phyloP scores from a whole-genome alignment of 2,888 invertebrate genomes.

The Phragmatobia fuliginosa region DNA sequence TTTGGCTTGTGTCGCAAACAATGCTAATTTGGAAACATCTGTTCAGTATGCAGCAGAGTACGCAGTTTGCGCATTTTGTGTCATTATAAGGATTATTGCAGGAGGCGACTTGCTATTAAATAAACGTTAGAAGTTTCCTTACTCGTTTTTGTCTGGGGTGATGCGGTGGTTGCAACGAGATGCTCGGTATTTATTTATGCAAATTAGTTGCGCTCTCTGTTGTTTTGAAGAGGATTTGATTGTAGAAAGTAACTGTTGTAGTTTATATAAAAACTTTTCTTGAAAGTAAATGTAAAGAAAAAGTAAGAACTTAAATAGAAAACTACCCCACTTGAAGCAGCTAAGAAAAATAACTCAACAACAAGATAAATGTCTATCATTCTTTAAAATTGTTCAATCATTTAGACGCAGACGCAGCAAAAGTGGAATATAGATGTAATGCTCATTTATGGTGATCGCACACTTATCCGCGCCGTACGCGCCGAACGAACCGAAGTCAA shows the following conservation, averaged over 20 bases:
- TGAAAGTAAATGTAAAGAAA: neutral
- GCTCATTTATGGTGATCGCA: too few relatives aligned
- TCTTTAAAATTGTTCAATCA: too few relatives aligned
- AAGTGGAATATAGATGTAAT: too few relatives aligned
- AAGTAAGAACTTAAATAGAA: too few relatives aligned
- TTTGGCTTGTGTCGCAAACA: constrained; percentile 71
- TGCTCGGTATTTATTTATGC: constrained; percentile 41
- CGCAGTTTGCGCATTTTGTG: constrained; percentile 46
- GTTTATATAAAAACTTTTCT: neutral
- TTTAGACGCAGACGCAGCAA: too few relatives aligned
- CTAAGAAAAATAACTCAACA: too few relatives aligned
- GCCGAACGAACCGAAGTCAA: too few relatives aligned
- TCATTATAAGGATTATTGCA: constrained; percentile 80
- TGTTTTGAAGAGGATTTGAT: constrained; percentile 39
- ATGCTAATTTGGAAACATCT: constrained; percentile 78
- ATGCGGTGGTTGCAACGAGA: constrained; percentile 37
- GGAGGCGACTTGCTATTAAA: constrained; percentile 76
- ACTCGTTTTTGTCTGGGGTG: constrained; percentile 68
- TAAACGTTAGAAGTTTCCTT: constrained; percentile 74
- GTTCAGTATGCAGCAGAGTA: constrained; percentile 74
- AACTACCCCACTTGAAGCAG: too few relatives aligned
- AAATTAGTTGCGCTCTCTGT: constrained; percentile 41
- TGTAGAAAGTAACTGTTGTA: constrained; percentile 6
- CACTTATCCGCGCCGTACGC: too few relatives aligned
- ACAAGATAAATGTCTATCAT: too few relatives aligned